These are phyloP conservation scores for Cantharis rufa DNA, from an alignment of 2,888 invertebrate species.

Conservation along the genomic window DNA sequence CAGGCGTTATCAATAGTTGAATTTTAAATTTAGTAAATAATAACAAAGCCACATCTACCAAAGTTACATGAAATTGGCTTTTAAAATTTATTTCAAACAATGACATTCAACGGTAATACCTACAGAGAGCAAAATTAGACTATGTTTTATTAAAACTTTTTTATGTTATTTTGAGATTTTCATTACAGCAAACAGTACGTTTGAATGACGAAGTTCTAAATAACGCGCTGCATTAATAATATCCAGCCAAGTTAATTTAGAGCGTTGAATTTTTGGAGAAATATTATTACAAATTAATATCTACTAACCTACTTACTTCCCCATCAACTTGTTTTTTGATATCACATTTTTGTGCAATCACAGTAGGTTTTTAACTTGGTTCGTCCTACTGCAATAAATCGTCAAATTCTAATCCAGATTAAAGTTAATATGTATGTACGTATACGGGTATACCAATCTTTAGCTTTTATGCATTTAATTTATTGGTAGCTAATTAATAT, in stretches of 20 bases:
- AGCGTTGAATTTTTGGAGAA: background rate
- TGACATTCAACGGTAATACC: background rate
- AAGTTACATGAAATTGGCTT: background rate
- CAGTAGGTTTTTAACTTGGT: background rate
- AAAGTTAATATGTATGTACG: no score
- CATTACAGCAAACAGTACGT: background rate
- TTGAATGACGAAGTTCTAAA: background rate
- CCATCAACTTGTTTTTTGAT: background rate
- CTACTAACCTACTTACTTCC: background rate
- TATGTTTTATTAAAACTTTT: background rate
- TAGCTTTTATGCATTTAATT: background rate
- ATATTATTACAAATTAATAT: background rate
- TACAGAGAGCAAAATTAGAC: background rate
- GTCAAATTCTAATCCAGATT: background rate
- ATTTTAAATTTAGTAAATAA: no score
- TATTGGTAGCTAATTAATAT: background rate
- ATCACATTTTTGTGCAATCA: background rate
- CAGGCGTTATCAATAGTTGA: no score
- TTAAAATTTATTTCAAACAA: background rate
- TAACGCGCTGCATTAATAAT: background rate
- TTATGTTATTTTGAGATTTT: background rate
- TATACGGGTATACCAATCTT: background rate
- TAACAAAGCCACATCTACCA: no score
- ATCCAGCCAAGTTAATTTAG: background rate
- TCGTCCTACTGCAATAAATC: background rate